phyloP scores from a whole-genome alignment of 1,140 invertebrate genomes.

The Leptinotarsa defecta region DNA sequence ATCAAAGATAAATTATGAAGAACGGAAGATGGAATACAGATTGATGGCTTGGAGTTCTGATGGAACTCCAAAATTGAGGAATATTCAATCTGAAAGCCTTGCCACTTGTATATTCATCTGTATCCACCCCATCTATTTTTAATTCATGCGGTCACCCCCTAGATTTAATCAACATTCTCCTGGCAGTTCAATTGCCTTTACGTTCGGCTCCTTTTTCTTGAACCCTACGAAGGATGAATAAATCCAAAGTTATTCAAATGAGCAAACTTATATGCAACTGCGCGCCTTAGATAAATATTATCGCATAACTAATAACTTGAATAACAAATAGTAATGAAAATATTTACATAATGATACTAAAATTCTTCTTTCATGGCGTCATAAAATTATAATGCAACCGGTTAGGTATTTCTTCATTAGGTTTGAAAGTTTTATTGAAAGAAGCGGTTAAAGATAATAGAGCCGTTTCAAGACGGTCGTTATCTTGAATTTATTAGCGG shows the following conservation, averaged over 20 bases:
- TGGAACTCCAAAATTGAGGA: too few species aligned
- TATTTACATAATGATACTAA: background rate
- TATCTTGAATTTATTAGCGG: background rate
- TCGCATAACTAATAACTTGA: background rate
- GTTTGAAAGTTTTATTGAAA: background rate
- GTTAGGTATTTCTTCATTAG: background rate
- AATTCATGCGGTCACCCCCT: too few species aligned
- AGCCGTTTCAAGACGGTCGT: background rate
- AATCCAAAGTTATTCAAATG: background rate
- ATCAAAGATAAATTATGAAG: too few species aligned
- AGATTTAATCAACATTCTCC: too few species aligned
- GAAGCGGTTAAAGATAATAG: conserved; percentile 2
- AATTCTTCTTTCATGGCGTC: background rate
- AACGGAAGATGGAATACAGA: too few species aligned
- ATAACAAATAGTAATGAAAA: conserved; percentile 1
- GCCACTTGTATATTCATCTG: too few species aligned
- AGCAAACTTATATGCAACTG: background rate
- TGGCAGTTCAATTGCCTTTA: too few species aligned
- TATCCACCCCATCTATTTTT: too few species aligned
- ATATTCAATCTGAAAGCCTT: too few species aligned
- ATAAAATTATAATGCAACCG: background rate
- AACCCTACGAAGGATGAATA: too few species aligned
- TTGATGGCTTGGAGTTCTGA: too few species aligned
- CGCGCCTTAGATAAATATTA: background rate
- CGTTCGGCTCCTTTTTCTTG: too few species aligned